These are phyloP conservation scores for Hiodon alosoides DNA, from an alignment of 2,113 vertebrate genomes.

Conservation along the genomic window DNA sequence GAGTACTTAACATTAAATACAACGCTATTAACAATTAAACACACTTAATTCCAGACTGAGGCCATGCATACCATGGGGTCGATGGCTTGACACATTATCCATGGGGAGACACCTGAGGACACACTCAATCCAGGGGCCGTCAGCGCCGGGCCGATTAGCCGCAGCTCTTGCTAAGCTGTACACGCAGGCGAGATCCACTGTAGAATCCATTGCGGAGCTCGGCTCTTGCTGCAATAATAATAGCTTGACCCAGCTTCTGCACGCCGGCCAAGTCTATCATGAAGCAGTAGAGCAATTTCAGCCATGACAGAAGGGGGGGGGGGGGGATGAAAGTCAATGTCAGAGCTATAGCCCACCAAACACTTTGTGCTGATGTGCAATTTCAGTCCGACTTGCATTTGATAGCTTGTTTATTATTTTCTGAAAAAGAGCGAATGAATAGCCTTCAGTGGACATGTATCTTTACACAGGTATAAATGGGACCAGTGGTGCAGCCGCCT, in stretches of 20 bases:
- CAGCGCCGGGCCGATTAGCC: too few species aligned
- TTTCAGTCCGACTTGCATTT: constrained; percentile 34
- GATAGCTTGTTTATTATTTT: constrained; percentile 45
- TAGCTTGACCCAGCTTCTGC: constrained; percentile 51
- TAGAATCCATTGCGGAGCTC: constrained; percentile 35
- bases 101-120: too few species aligned
- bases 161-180: too few species aligned
- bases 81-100: too few species aligned
- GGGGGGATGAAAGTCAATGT: constrained; percentile 30
- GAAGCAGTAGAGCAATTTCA: constrained; percentile 43
- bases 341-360: constrained; percentile 33
- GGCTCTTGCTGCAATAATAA: constrained; percentile 43
- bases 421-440: constrained; percentile 34
- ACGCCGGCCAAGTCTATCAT: constrained; percentile 40
- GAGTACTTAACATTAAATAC: too few species aligned
- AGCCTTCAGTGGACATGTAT: constrained; percentile 31
- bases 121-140: too few species aligned
- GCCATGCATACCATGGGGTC: too few species aligned
- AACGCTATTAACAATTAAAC: too few species aligned
- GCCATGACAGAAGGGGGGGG: constrained; percentile 32
- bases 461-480: constrained; percentile 24
- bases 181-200: constrained; percentile 7
- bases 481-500: constrained; percentile 31
- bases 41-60: too few species aligned
- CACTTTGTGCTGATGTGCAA: constrained; percentile 37